A percentile compares a stretch with the other conserved stretches of the same genome.
Evolutionary conservation across 1,140 invertebrate genomes (phyloP).

Genomic region (Apis laboriosa): DNA sequence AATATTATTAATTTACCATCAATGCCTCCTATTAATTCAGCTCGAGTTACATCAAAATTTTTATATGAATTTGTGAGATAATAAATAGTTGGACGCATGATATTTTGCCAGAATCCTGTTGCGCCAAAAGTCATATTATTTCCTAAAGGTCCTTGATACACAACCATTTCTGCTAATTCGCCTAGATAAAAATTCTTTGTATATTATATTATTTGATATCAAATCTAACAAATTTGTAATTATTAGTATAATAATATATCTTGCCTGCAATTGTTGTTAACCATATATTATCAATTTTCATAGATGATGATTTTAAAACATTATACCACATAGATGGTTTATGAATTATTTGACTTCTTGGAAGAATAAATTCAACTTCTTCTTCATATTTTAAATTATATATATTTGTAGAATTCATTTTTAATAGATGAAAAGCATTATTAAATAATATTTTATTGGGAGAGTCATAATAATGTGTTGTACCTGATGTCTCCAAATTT

Average conservation of each 20-base stretch:
- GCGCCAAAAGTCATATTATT: slow-evolving; percentile 80
- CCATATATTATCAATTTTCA: slow-evolving; percentile 82
- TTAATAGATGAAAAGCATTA: slow-evolving; percentile 9
- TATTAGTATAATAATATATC: slow-evolving; percentile 26
- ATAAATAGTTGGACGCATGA: slow-evolving; percentile 81
- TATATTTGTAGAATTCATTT: slow-evolving; percentile 21
- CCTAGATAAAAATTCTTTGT: slow-evolving; percentile 72
- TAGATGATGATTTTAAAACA: slow-evolving; percentile 41
- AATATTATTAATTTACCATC: slow-evolving; percentile 81
- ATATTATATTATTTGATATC: not conserved
- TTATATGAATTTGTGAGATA: slow-evolving; percentile 80
- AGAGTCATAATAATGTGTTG: not conserved
- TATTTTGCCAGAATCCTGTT: slow-evolving; percentile 85
- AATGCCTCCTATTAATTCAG: slow-evolving; percentile 85
- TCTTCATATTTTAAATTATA: slow-evolving; percentile 45
- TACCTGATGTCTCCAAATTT: not conserved
- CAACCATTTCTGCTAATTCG: slow-evolving; percentile 84
- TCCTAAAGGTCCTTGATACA: slow-evolving; percentile 83
- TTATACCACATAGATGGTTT: slow-evolving; percentile 66
- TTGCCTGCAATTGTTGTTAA: slow-evolving; percentile 83
- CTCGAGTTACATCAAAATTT: slow-evolving; percentile 84
- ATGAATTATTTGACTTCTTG: slow-evolving; percentile 56
- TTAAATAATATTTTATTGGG: not conserved
- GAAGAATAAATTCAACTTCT: slow-evolving; percentile 65
- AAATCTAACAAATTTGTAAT: not conserved